A percentile compares a stretch with the other conserved stretches of the same genome.
phyloP scores from a whole-genome alignment of 2,113 vertebrate species.

The Mixornis gularis region DNA sequence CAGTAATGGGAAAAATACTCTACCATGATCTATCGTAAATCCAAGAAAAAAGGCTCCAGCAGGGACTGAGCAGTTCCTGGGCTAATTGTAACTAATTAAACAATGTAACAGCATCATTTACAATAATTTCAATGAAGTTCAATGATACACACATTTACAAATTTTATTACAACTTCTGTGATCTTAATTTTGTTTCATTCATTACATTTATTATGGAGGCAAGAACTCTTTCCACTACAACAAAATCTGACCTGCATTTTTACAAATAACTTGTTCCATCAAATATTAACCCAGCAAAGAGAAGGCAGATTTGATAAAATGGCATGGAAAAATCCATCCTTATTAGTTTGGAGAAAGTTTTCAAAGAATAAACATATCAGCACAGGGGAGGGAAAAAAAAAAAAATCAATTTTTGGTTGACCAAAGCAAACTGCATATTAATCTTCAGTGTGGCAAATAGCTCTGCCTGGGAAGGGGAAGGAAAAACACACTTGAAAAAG shows the following conservation, averaged over 20 bases:
- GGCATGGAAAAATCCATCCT: constrained; percentile 2
- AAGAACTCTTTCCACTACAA: background rate
- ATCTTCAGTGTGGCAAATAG: background rate
- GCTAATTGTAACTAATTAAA: constrained; percentile 49
- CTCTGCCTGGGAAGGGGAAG: background rate
- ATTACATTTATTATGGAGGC: background rate
- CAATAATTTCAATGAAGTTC: constrained; percentile 31
- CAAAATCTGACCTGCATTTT: background rate
- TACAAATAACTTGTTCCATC: background rate
- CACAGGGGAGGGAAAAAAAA: accelerated
- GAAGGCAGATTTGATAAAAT: constrained; percentile 11
- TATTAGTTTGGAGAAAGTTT: constrained; percentile 25
- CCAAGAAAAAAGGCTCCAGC: constrained; percentile 40
- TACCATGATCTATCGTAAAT: constrained; percentile 14
- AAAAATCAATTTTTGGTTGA: background rate
- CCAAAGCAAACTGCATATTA: background rate
- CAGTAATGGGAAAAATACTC: constrained; percentile 48
- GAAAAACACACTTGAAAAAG: background rate
- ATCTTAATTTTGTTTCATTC: background rate
- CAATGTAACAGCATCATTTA: constrained; percentile 23
- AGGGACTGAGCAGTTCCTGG: constrained; percentile 14
- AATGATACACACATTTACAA: constrained; percentile 9
- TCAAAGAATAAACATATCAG: background rate
- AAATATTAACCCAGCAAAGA: background rate
- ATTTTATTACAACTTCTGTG: constrained; percentile 24